These are phyloP conservation scores for Aporophyla lueneburgensis DNA, from an alignment of 2,888 invertebrate genomes.

Conservation along the genomic window DNA sequence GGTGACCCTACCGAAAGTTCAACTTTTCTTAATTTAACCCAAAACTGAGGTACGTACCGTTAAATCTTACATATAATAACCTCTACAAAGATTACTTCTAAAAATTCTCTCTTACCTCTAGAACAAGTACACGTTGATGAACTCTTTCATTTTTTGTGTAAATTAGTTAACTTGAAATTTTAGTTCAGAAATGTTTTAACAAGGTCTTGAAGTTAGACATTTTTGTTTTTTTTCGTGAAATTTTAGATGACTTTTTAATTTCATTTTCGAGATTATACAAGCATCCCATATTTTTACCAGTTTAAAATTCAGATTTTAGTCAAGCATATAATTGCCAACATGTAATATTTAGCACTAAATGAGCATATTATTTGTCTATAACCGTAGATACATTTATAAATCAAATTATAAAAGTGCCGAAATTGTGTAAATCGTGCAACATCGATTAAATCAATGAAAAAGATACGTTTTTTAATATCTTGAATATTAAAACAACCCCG, in stretches of 20 bases:
- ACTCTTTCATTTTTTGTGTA: slow-evolving; percentile 66
- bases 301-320: not conserved
- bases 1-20: slow-evolving; percentile 48
- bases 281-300: too few species aligned
- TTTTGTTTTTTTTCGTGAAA: not conserved
- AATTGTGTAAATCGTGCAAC: not conserved
- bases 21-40: slow-evolving; percentile 72
- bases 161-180: slow-evolving; percentile 63
- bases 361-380: not conserved
- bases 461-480: not conserved
- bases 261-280: not conserved
- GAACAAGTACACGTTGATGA: slow-evolving; percentile 63
- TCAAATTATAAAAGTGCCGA: not conserved
- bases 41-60: slow-evolving; percentile 69
- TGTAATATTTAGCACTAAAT: not conserved
- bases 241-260: not conserved
- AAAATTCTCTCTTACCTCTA: slow-evolving; percentile 57
- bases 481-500: slow-evolving; percentile 38
- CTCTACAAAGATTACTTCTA: slow-evolving; percentile 47
- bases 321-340: too few species aligned
- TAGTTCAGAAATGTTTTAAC: slow-evolving; percentile 19
- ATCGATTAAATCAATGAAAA: slow-evolving; percentile 9
- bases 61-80: slow-evolving; percentile 71
- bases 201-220: slow-evolving; percentile 10
- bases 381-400: not conserved